Evolutionary conservation across 2,888 invertebrate genomes (phyloP), one percentile per base, ranked within the genome.

Genomic region (Lottia gigantea): DNA sequence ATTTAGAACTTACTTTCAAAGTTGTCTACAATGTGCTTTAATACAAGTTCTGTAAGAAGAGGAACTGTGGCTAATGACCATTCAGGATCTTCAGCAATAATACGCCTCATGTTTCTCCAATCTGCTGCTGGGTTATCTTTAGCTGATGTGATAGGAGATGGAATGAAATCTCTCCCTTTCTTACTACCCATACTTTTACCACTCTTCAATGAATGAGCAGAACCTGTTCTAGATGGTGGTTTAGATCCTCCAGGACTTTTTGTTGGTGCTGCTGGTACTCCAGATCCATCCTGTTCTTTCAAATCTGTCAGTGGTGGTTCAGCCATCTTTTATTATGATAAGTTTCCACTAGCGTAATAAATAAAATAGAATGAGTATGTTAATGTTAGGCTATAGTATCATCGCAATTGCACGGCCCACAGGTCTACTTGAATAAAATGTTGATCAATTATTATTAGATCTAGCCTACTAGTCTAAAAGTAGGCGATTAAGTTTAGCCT

Each of bases 21-120:
- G 69, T 87, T 85, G 23, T 78, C 72, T 6, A 88, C 85, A 71
- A 89, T 85, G 70, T 87, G 85, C 68, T 82, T 82, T 46, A 88
- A 76, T 70, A 83, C 83, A 6, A 88, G 79, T 66, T 88, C 87
- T 6, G 78, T 81, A 23, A 89, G 78, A 4, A 85, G 71, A 11
- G 89, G 88, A 1, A 89, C 88, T n/a, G 86, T 88, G 15, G 87
- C 87, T 46, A 88, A 77, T 16, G 87, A 87, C 86, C 88, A 89
- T 71, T 88, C 87, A 3, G 85, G 84, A 80, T 89, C 89, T 69
- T 89, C 89, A 40, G 89, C 88, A 64, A 89, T 88, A 47, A 89
- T 88, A 62, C 88, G 68, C 61, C 89, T 76, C 83, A 85, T 84
- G 68, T 82, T 84, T 40, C 83, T 76, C 84, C 80, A 79, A 71